Base-by-base conservation (phyloP, 2,888 invertebrate species). In the Ypsolopha scabrella region DNA sequence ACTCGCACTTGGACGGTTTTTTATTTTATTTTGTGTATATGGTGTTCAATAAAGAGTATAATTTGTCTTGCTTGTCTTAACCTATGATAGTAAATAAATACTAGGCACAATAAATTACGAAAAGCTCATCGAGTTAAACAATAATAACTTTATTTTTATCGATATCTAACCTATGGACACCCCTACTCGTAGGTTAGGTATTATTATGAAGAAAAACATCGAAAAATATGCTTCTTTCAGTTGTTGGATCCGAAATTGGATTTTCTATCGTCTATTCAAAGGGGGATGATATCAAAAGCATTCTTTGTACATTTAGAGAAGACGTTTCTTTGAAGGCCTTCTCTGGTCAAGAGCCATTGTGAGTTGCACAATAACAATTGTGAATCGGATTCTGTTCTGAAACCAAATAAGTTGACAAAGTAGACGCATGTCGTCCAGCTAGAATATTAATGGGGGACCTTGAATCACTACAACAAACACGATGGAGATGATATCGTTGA, bases 341-440 rank as follows among this genome's bases (percentile, higher is more conserved):
- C 35, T 38, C 24, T 43, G 41, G 51, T 44, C 54, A 56, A 54
- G 69, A 65, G 43, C 52, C 33, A 70, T 74, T 74, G 70, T 75
- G 56, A n/a, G 34, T 77, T 73, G 69, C 72, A 67, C 72, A 76
- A 75, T 64, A 62, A 70, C 70, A 64, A 79, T 78, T 77, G 75
- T 68, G 63, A 77, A 76, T 75, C 75, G 66, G 67, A 73, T 72
- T 70, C 75, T 70, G 70, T 62, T 63, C 65, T 60, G 70, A 64
- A 63, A 67, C 78, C 76, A 77, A 77, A 79, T 76, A 72, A 63
- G 77, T 66, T 67, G 68, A 73, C 75, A 68, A 63, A 66, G 74
- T 72, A 61, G 61, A 58, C 60, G 58, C 58, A 14, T 56, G 54
- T 55, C 53, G 60, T 65, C 64, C 64, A 63, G 59, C 54, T 62